phyloP scores from a whole-genome alignment of 2,888 invertebrate species.

The Hedychridium roseum region DNA sequence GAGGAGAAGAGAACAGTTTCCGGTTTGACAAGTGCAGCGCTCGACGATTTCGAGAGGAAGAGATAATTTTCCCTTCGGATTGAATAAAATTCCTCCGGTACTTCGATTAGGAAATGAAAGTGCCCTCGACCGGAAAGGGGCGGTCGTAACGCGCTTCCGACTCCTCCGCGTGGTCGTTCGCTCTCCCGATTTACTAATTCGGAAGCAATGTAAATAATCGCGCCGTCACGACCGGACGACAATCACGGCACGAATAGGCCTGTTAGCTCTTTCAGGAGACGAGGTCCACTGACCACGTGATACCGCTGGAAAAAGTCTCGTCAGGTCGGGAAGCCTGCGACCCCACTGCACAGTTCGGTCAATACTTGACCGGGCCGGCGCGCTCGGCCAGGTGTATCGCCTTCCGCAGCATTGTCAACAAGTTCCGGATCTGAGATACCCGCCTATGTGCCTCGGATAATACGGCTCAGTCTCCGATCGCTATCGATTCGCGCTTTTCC shows the following conservation, averaged over 20 bases:
- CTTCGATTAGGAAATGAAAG: too few relatives aligned
- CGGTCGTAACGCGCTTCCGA: slow-evolving; percentile 31
- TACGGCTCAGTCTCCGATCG: too few relatives aligned
- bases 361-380: slow-evolving; percentile 33
- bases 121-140: slow-evolving; percentile 38
- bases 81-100: too few relatives aligned
- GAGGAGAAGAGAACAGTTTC: too few relatives aligned
- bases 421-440: slow-evolving; percentile 56
- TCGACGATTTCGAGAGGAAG: too few relatives aligned
- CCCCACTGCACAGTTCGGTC: slow-evolving; percentile 18
- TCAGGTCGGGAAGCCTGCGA: slow-evolving; percentile 18
- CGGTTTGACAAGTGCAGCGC: too few relatives aligned
- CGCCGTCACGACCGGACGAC: slow-evolving; percentile 32
- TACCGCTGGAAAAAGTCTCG: slow-evolving; percentile 43
- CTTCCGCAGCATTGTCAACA: slow-evolving; percentile 62
- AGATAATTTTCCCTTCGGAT: too few relatives aligned
- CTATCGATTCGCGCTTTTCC: too few relatives aligned
- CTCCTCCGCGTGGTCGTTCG: slow-evolving; percentile 16
- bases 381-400: slow-evolving; percentile 62
- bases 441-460: too few relatives aligned
- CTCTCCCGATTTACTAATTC: slow-evolving; percentile 50
- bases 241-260: slow-evolving; percentile 42
- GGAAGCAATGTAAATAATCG: slow-evolving; percentile 54
- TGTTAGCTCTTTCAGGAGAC: slow-evolving; percentile 52
- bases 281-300: slow-evolving; percentile 60